A percentile compares a stretch with the other conserved stretches of the same genome.
Evolutionary conservation across 2,113 vertebrate genomes (phyloP).

Genomic region (Oryzias melastigma): DNA sequence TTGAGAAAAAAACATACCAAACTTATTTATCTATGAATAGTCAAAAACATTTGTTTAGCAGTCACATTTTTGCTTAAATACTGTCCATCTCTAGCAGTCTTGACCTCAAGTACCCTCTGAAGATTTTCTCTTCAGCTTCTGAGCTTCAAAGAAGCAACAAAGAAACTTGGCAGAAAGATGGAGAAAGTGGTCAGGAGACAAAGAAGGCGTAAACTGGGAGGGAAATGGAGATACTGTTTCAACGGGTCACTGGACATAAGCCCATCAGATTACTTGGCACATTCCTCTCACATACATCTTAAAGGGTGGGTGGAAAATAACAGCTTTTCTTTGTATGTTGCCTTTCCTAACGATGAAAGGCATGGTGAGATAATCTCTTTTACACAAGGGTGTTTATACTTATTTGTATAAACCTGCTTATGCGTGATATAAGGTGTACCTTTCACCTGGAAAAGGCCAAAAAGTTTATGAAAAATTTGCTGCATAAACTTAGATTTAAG

Average conservation of each 20-base stretch:
- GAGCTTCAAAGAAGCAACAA: conserved; percentile 14
- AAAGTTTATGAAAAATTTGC: conserved; percentile 15
- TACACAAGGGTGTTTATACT: neutral
- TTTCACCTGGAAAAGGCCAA: conserved; percentile 10
- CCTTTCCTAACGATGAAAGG: too few species aligned
- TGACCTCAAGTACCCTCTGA: conserved; percentile 3
- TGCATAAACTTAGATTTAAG: conserved; percentile 17
- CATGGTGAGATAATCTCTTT: too few species aligned
- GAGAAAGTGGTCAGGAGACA: conserved; percentile 16
- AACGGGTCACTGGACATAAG: conserved; percentile 45
- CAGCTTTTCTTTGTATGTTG: too few species aligned
- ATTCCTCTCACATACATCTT: conserved; percentile 27
- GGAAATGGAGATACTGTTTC: conserved; percentile 37
- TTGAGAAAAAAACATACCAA: neutral
- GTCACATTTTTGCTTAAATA: neutral
- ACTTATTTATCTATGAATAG: too few species aligned
- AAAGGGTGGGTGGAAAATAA: neutral
- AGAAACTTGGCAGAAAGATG: conserved; percentile 27
- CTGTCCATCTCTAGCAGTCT: neutral
- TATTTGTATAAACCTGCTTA: neutral
- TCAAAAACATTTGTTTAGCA: too few species aligned
- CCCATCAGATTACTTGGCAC: conserved; percentile 44
- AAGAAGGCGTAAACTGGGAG: conserved; percentile 20
- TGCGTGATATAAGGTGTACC: conserved; percentile 11
- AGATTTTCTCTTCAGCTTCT: conserved; percentile 4